These are phyloP conservation scores for Chamaea fasciata DNA, from an alignment of 2,113 vertebrate species.

Conservation along the genomic window DNA sequence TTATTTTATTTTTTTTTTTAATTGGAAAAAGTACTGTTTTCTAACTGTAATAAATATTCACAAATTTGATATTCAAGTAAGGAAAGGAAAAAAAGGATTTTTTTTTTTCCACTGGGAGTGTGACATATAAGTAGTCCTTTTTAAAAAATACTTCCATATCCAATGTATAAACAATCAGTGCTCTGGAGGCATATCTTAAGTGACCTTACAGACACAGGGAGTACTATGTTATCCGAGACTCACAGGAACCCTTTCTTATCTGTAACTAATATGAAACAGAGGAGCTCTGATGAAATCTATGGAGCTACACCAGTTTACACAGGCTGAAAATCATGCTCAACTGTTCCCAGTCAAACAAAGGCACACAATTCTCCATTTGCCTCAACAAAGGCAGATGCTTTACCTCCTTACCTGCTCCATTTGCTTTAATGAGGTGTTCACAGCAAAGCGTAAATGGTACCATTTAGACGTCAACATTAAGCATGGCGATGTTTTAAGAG, in stretches of 20 bases:
- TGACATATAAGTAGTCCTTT: not conserved
- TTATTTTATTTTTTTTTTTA: not conserved
- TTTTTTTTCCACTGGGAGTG: not conserved
- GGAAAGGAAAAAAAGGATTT: not conserved
- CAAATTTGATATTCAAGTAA: not conserved
- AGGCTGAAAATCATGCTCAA: slow-evolving; percentile 6
- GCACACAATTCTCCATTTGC: not conserved
- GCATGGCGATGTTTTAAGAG: slow-evolving; percentile 20
- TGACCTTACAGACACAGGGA: not conserved
- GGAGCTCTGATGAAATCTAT: not conserved
- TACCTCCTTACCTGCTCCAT: slow-evolving; percentile 59
- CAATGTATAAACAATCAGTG: not conserved
- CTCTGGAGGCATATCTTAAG: not conserved
- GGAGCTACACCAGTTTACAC: not conserved
- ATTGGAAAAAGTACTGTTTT: not conserved
- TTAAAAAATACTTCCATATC: not conserved
- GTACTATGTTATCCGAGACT: not conserved
- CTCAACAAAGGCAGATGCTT: slow-evolving; percentile 42
- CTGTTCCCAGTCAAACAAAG: slow-evolving; percentile 21
- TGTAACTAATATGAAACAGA: not conserved
- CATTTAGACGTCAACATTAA: slow-evolving; percentile 47
- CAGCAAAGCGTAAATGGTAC: slow-evolving; percentile 25
- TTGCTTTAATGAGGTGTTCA: slow-evolving; percentile 62
- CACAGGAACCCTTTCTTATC: not conserved
- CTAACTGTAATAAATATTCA: not conserved